Conservation (phyloP, 2,888 invertebrate genomes). For the Ichneumoninae sp. region DNA sequence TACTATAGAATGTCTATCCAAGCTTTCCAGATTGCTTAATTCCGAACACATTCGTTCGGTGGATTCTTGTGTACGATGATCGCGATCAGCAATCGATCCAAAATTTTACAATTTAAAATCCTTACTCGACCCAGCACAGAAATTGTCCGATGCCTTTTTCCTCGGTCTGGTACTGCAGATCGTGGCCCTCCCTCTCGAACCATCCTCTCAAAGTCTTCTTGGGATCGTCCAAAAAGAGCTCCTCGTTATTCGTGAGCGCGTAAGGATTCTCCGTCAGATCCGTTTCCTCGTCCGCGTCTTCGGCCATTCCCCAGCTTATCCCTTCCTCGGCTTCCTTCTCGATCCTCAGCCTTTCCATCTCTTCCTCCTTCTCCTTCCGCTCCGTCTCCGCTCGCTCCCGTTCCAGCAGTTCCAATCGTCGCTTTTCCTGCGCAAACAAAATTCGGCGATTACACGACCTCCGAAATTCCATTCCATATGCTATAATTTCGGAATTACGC, state of each 20-base stretch:
- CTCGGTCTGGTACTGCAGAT: constrained; percentile 93
- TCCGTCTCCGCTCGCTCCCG: constrained; percentile 82
- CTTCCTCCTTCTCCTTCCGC: constrained; percentile 85
- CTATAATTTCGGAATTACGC: too few relatives aligned
- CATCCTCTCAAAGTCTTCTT: constrained; percentile 97
- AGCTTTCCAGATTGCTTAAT: too few relatives aligned
- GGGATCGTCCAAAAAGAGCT: constrained; percentile 96
- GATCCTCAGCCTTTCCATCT: constrained; percentile 84
- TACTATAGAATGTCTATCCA: too few relatives aligned
- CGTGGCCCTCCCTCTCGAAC: constrained; percentile 96
- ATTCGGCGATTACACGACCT: not conserved
- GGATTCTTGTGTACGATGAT: too few relatives aligned
- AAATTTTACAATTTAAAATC: constrained; percentile 31
- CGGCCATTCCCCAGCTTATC: constrained; percentile 98
- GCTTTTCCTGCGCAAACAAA: constrained; percentile 72
- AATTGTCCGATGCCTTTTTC: constrained; percentile 95
- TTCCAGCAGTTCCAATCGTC: constrained; percentile 79
- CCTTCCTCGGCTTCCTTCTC: constrained; percentile 89
- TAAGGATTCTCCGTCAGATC: constrained; percentile 94
- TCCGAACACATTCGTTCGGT: too few relatives aligned
- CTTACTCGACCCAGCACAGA: constrained; percentile 89
- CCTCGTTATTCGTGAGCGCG: constrained; percentile 93
- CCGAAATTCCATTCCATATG: not conserved
- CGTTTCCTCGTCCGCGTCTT: constrained; percentile 94
- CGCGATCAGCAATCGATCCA: too few relatives aligned